Evolutionary conservation across 2,888 invertebrate genomes (phyloP), one percentile per base, ranked within the genome.

Genomic region (Embidobia sp.): DNA sequence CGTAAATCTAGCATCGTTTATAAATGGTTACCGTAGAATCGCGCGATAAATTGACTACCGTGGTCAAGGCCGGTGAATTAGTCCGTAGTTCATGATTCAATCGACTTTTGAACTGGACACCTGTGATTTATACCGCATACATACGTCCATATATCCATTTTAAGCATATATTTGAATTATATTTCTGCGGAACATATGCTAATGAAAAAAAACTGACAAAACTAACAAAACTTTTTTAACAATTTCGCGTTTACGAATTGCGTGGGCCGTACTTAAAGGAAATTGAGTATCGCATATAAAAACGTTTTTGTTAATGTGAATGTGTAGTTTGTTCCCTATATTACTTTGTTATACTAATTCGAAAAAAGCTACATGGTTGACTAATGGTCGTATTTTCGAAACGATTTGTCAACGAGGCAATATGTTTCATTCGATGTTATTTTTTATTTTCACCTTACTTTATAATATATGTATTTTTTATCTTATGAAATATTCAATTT

Each of bases 61-160:
- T 16, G 31, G 64, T 67, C 67, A 67, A 67, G 67, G 67, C 19
- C 57, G 31, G 1, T 19, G 57, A 57, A 59, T 69, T 49, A 59
- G 57, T 69, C 48, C 22, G 13, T 13, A 18, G 40, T 48, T 27
- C 33, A 35, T 35, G 22, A 57, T 53, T 57, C 55, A 67, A 44
- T 67, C 67, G 67, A 57, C 48, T 67, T 67, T 67, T 67, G 66
- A 64, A 66, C 57, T 15, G 15, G 49, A 59, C 59, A 49, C 42
- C 57, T 49, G 29, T 69, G 48, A 69, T 69, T 69, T 69, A 59
- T 69, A 26, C 33, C 31, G 29, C 19, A 22, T 53, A 26, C 33
- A 33, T 44, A 51, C 11, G 48, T 27, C 18, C 13, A 51, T 48
- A 51, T 22, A 18, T 64, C n/a, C 19, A 18, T 29, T 10, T 35